Evolutionary conservation across 2,888 invertebrate species (phyloP).

Genomic region (Autographa gamma): DNA sequence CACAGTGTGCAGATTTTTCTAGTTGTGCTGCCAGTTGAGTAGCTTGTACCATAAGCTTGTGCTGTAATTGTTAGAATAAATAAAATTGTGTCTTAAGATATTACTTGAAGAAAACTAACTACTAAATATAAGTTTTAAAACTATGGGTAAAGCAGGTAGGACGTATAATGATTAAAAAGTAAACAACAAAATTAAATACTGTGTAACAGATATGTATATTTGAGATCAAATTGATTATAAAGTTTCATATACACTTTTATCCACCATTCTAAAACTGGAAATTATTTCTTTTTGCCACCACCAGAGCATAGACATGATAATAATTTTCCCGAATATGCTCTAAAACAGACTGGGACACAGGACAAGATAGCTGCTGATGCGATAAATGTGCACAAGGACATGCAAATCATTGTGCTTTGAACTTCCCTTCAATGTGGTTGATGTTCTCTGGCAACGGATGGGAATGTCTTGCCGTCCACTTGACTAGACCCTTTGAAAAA

Average conservation of each 20-base stretch:
- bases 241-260: constrained; percentile 40
- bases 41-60: constrained; percentile 83
- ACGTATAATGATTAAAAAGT: constrained; percentile 3
- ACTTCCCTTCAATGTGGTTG: constrained; percentile 18
- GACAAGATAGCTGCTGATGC: constrained; percentile 64
- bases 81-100: constrained; percentile 5
- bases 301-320: constrained; percentile 58
- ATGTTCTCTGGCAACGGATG: constrained; percentile 9
- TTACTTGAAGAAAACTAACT: background rate
- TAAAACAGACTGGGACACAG: constrained; percentile 74
- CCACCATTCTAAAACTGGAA: constrained; percentile 60
- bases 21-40: constrained; percentile 87
- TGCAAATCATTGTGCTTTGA: constrained; percentile 66
- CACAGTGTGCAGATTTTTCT: constrained; percentile 89
- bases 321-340: constrained; percentile 41
- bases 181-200: constrained; percentile 16
- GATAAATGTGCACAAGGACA: constrained; percentile 69
- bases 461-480: constrained; percentile 45
- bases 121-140: background rate
- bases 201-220: constrained; percentile 5
- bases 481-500: constrained; percentile 66
- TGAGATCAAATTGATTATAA: constrained; percentile 11
- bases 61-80: constrained; percentile 67
- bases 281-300: constrained; percentile 37
- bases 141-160: background rate